These are phyloP conservation scores for Athene cunicularia DNA, from an alignment of 2,113 vertebrate species.

Conservation along the genomic window DNA sequence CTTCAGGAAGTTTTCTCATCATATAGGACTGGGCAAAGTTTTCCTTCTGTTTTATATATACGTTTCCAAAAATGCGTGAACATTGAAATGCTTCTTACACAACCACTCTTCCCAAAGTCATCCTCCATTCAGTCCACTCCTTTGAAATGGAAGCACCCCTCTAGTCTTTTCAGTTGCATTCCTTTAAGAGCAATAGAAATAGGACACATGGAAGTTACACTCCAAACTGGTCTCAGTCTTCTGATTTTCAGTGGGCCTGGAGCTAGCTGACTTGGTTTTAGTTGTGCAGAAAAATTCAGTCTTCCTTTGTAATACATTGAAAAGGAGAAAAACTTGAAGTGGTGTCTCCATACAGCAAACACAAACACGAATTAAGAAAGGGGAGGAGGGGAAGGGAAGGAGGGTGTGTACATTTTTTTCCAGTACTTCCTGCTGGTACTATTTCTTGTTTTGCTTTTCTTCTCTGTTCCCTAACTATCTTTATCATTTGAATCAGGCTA, in stretches of 20 bases:
- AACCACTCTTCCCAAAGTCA: background rate
- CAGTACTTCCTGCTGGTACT: background rate
- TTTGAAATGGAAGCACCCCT: background rate
- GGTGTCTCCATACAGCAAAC: background rate
- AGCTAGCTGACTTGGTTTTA: background rate
- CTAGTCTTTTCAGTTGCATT: background rate
- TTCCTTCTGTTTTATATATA: background rate
- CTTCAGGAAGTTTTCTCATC: conserved; percentile 53
- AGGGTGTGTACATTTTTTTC: background rate
- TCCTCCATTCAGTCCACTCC: background rate
- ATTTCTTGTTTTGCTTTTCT: background rate
- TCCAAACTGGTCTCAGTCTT: background rate
- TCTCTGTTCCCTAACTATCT: background rate
- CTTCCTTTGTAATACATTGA: background rate
- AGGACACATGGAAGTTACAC: background rate
- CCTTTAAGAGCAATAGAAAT: background rate
- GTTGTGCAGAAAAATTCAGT: background rate
- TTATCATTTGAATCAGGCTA: conserved; percentile 18
- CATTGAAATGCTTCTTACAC: background rate
- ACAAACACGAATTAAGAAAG: background rate
- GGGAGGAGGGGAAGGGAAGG: background rate
- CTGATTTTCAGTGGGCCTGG: background rate
- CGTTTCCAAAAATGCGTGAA: background rate
- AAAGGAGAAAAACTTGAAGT: background rate
- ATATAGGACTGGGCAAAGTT: background rate